Percentiles rank a stretch among this genome's conserved stretches.
phyloP scores from a whole-genome alignment of 2,888 invertebrate species.

The Endotricha flammealis region DNA sequence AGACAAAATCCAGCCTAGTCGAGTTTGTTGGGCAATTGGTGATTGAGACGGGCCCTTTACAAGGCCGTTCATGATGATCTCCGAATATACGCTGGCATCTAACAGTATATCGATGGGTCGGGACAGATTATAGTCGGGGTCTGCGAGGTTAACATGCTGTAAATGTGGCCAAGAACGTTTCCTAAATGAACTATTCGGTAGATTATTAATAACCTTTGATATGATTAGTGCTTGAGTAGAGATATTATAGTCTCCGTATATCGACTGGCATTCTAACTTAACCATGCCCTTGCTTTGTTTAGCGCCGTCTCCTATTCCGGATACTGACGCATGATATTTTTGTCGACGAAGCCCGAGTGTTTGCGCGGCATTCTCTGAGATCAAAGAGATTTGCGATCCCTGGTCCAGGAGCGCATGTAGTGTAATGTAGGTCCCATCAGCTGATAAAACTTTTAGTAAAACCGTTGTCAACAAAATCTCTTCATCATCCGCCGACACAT shows the following conservation, averaged over 20 bases:
- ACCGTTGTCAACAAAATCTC: no score
- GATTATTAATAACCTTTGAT: constrained; percentile 11
- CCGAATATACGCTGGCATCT: constrained; percentile 15
- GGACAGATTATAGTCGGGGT: constrained; percentile 18
- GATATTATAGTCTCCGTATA: constrained; percentile 13
- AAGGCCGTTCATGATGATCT: constrained; percentile 17
- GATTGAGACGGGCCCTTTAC: no score
- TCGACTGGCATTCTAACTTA: constrained; percentile 12
- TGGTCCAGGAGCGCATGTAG: constrained; percentile 13
- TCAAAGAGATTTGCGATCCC: constrained; percentile 11
- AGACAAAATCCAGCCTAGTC: constrained; percentile 20
- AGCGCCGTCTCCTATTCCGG: constrained; percentile 3
- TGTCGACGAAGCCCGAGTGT: constrained; percentile 8
- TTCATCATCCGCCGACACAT: no score
- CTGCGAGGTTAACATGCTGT: constrained; percentile 15
- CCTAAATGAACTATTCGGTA: constrained; percentile 14
- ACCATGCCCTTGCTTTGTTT: constrained; percentile 13
- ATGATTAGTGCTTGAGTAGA: constrained; percentile 15
- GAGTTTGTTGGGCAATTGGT: constrained; percentile 20
- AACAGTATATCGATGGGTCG: constrained; percentile 17
- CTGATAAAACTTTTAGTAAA: no score
- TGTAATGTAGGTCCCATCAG: constrained; percentile 4
- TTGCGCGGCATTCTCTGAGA: constrained; percentile 13
- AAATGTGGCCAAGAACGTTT: constrained; percentile 17
- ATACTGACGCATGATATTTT: neutral